Base-by-base conservation (phyloP, 2,113 vertebrate genomes). In the Camelus bactrianus region DNA sequence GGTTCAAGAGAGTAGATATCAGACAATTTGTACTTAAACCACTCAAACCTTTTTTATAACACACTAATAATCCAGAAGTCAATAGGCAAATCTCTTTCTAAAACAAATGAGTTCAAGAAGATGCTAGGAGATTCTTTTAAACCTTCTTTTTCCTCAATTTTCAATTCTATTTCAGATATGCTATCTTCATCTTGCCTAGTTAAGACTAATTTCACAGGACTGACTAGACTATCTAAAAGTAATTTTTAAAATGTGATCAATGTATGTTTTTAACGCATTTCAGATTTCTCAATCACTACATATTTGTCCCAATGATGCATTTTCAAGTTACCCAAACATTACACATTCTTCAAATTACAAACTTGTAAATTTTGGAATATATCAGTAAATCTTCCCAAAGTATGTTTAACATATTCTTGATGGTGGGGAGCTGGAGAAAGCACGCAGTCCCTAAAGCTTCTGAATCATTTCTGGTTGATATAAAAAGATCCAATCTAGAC, bases 11-110 rank as follows among this genome's bases (percentile, higher is more conserved):
- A 73, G 42, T 35, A 69, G 12, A 22, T 89, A 93, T 26, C 28
- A 94, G 35, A 58, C 42, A 67, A 88, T 76, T 17, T 80, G 50
- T 83, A 80, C 15, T 86, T 93, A 52, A 84, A 64, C 38, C 26
- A 86, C 69, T 85, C 26, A 72, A 85, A 30, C 14, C 38, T 42
- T 62, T 86, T 62, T 65, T 32, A 15, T 38, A 81, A 91, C 4
- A 73, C 2, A 48, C 62, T 26, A 96, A 92, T 52, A 88, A 88
- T 81, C 28, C 24, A 35, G 28, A 17, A 90, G 54, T 86, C 75
- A 88, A 70, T 7, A 75, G 92, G n/a, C 97, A 97, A 98, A 98
- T 95, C 97, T 98, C 94, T 96, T 79, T 88, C 97, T 94, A 97
- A 98, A 87, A 94, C 85, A 92, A 98, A 95, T 6, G 97, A 98